Conservation (phyloP, 1,140 invertebrate genomes). For the Hypsibius dujardini region DNA sequence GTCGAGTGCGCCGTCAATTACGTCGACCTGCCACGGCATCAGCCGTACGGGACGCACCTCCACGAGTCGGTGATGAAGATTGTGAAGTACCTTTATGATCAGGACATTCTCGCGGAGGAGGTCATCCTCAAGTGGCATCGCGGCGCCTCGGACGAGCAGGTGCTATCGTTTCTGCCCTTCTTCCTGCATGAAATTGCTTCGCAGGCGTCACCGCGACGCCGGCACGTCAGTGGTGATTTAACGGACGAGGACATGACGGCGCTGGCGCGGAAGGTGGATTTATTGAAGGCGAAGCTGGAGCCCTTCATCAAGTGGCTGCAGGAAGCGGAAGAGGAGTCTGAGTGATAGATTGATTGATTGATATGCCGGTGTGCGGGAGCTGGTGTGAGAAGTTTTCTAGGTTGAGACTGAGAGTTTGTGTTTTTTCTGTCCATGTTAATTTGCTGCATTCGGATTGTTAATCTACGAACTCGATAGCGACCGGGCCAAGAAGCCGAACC, state of each 20-base stretch:
- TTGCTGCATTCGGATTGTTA: too few species aligned
- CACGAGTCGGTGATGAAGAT: conserved; percentile 36
- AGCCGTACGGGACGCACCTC: conserved; percentile 28
- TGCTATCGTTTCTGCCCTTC: neutral
- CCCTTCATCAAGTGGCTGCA: neutral
- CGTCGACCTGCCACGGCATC: neutral
- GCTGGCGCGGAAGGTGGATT: neutral
- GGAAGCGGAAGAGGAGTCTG: conserved; percentile 13
- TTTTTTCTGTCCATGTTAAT: too few species aligned
- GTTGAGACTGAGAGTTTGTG: too few species aligned
- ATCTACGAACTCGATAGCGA: too few species aligned
- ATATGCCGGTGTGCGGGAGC: too few species aligned
- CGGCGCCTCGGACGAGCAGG: conserved; percentile 34
- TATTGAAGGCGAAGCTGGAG: neutral
- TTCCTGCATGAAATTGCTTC: neutral
- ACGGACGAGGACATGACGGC: neutral
- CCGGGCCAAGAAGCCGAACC: too few species aligned
- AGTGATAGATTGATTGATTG: too few species aligned
- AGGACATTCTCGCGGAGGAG: conserved; percentile 59
- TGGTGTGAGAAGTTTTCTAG: too few species aligned
- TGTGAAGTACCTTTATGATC: conserved; percentile 58
- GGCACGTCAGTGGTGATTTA: conserved; percentile 3
- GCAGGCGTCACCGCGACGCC: neutral
- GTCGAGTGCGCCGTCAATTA: conserved; percentile 37
- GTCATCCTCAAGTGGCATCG: conserved; percentile 56